These are phyloP conservation scores for Aphelenchoides fujianensis DNA, from an alignment of 1,140 invertebrate species.

Conservation along the genomic window DNA sequence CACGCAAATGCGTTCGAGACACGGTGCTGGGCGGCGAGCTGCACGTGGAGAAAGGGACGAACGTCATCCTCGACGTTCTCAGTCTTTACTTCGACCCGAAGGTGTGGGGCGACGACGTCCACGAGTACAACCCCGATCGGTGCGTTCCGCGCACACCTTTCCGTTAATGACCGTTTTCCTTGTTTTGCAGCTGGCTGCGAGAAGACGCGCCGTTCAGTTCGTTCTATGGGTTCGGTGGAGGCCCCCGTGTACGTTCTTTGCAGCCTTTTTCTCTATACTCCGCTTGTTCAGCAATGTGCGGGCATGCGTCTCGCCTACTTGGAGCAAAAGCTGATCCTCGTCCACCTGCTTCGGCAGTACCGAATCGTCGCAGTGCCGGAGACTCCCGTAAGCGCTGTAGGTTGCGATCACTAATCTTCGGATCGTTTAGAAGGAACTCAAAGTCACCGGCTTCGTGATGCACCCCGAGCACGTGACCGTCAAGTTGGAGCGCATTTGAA, in stretches of 20 bases:
- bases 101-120: constrained; percentile 45
- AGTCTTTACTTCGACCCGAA: constrained; percentile 37
- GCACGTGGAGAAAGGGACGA: constrained; percentile 41
- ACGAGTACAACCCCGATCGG: constrained; percentile 44
- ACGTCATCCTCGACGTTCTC: constrained; percentile 35
- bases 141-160: not conserved
- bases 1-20: constrained; percentile 29
- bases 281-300: too few relatives aligned
- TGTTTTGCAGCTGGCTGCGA: constrained; percentile 6
- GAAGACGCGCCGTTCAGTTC: not conserved
- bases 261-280: too few relatives aligned
- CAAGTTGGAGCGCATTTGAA: too few relatives aligned
- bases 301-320: not conserved
- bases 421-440: too few relatives aligned
- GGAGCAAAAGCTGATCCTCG: not conserved
- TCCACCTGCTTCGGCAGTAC: too few relatives aligned
- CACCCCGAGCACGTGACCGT: too few relatives aligned
- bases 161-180: too few relatives aligned
- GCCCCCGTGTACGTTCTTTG: not conserved
- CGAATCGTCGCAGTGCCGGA: too few relatives aligned
- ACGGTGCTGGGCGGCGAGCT: constrained; percentile 43
- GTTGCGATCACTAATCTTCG: too few relatives aligned
- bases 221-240: constrained; percentile 6
- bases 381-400: too few relatives aligned
- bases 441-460: too few relatives aligned